Conservation (phyloP, 2,797 vertebrate species). For the Trichosurus vulpecula region DNA sequence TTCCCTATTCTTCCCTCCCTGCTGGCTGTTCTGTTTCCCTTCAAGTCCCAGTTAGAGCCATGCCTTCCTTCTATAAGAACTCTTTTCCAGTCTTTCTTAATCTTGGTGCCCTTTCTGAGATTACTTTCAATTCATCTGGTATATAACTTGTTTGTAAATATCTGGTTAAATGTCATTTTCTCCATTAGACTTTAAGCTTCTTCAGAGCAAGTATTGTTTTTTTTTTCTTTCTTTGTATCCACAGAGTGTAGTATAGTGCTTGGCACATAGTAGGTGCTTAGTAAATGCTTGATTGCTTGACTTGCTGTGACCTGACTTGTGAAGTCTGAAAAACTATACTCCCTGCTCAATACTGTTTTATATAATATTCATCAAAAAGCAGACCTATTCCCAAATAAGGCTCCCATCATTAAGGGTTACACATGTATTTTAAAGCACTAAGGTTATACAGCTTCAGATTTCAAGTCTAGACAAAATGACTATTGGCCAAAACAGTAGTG, state of each 20-base stretch:
- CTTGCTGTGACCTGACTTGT: not conserved
- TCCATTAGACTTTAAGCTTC: not conserved
- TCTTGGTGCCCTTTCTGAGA: not conserved
- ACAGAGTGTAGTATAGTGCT: not conserved
- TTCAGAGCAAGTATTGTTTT: not conserved
- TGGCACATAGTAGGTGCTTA: not conserved
- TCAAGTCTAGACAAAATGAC: not conserved
- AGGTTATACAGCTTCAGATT: not conserved
- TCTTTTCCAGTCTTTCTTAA: not conserved
- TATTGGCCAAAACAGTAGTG: too few species aligned
- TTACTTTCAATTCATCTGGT: not conserved
- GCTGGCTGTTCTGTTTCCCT: not conserved
- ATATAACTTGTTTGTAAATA: not conserved
- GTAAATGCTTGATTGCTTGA: not conserved
- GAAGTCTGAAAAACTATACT: not conserved
- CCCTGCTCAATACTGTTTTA: not conserved
- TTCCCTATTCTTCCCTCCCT: not conserved
- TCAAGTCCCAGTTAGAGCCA: not conserved
- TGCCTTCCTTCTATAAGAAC: not conserved
- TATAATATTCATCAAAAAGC: not conserved
- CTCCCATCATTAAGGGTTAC: not conserved
- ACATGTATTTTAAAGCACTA: not conserved
- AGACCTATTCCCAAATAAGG: not conserved
- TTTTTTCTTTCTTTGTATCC: not conserved
- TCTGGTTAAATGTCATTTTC: not conserved